Evolutionary conservation across 2,113 vertebrate genomes (phyloP).

Genomic region (Acrocephalus kingi): DNA sequence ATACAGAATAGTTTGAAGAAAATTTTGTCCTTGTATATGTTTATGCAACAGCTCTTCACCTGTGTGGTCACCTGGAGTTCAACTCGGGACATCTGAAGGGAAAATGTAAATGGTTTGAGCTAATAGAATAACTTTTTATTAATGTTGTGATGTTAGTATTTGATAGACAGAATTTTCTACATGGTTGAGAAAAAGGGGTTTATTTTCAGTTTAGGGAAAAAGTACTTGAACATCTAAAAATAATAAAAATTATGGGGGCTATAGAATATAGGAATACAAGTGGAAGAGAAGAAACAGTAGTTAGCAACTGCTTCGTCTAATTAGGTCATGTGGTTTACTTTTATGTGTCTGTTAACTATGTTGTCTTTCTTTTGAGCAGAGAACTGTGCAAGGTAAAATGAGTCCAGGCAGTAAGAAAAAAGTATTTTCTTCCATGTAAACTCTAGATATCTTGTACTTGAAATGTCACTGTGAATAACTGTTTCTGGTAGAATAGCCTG

Average conservation of each 20-base stretch:
- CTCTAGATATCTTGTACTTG: neutral
- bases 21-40: neutral
- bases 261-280: neutral
- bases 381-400: conserved; percentile 5
- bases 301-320: conserved; percentile 27
- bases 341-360: neutral
- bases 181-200: neutral
- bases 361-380: conserved; percentile 25
- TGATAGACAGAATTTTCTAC: neutral
- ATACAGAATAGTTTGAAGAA: neutral
- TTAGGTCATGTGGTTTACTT: neutral
- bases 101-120: neutral
- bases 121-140: neutral
- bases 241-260: neutral
- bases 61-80: neutral
- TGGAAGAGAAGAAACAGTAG: neutral
- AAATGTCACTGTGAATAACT: conserved; percentile 17
- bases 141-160: neutral
- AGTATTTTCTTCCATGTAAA: conserved; percentile 33
- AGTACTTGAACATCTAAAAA: neutral
- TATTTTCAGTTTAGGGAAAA: neutral
- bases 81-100: rapidly evolving
- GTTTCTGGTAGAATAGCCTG: neutral
- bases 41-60: neutral
- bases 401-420: conserved; percentile 1